These are phyloP conservation scores for Lampris megalopsis DNA, from an alignment of 2,113 vertebrate species.

Conservation along the genomic window DNA sequence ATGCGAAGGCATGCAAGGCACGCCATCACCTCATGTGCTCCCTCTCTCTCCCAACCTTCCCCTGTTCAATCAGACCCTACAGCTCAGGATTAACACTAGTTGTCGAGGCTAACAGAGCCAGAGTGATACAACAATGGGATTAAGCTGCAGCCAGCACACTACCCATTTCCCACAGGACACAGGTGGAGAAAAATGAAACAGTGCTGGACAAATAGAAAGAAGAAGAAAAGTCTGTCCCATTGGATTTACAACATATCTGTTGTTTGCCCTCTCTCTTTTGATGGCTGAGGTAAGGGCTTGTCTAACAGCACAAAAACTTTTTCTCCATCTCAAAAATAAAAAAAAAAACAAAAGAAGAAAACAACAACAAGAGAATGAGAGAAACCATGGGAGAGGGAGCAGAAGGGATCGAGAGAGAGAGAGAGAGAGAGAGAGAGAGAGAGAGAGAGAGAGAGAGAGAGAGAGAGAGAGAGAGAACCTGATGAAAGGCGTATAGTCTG, in stretches of 20 bases:
- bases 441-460: background rate
- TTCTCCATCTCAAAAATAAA: no score
- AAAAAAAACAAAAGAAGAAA: background rate
- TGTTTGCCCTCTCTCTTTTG: background rate
- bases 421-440: background rate
- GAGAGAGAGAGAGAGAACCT: slow-evolving; percentile 47
- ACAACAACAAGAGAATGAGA: background rate
- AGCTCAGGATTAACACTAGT: background rate
- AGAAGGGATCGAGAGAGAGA: background rate
- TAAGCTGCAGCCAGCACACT: background rate
- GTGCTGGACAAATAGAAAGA: background rate
- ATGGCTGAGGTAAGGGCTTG: background rate
- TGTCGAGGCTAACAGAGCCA: background rate
- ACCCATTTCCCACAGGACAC: background rate
- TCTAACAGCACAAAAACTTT: background rate
- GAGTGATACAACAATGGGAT: background rate
- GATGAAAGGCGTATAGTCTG: slow-evolving; percentile 67
- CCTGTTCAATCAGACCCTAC: background rate
- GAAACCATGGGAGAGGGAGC: background rate
- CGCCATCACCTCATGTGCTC: background rate
- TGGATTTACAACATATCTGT: background rate
- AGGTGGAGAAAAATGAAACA: background rate
- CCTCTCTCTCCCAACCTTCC: background rate
- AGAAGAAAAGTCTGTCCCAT: background rate
- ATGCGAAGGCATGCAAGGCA: background rate